These are phyloP conservation scores for Cacatua alba DNA, from an alignment of 2,113 vertebrate species.

Conservation along the genomic window DNA sequence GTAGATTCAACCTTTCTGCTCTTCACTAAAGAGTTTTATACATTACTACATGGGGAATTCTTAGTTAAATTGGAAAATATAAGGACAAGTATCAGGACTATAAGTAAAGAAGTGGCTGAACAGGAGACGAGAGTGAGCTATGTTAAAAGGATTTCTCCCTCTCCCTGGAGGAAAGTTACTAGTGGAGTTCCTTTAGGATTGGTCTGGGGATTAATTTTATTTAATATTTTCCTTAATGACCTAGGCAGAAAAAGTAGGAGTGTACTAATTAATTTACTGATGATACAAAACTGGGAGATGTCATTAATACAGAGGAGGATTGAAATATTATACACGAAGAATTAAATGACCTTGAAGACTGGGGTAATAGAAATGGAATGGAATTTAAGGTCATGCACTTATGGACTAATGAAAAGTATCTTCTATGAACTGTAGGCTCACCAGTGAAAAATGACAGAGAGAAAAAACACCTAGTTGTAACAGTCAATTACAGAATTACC, in stretches of 20 bases:
- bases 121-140: background rate
- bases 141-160: conserved; percentile 50
- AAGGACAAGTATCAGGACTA: conserved; percentile 25
- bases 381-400: conserved; percentile 59
- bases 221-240: conserved; percentile 72
- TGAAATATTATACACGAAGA: conserved; percentile 51
- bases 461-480: background rate
- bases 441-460: conserved; percentile 41
- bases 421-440: background rate
- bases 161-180: conserved; percentile 51
- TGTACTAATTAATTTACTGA: conserved; percentile 72
- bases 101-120: conserved; percentile 45
- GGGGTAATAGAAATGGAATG: conserved; percentile 20
- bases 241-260: conserved; percentile 68
- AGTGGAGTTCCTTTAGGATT: conserved; percentile 66
- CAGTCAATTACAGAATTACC: conserved; percentile 19
- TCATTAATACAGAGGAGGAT: conserved; percentile 69
- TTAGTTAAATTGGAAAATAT: conserved; percentile 61
- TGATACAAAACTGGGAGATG: conserved; percentile 64
- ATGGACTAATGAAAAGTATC: conserved; percentile 47
- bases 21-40: background rate
- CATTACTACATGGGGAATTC: conserved; percentile 40
- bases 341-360: conserved; percentile 64
- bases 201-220: conserved; percentile 72
- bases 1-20: background rate